Evolutionary conservation across 1,140 invertebrate species (phyloP).

Genomic region (Neodiprion fabricii): DNA sequence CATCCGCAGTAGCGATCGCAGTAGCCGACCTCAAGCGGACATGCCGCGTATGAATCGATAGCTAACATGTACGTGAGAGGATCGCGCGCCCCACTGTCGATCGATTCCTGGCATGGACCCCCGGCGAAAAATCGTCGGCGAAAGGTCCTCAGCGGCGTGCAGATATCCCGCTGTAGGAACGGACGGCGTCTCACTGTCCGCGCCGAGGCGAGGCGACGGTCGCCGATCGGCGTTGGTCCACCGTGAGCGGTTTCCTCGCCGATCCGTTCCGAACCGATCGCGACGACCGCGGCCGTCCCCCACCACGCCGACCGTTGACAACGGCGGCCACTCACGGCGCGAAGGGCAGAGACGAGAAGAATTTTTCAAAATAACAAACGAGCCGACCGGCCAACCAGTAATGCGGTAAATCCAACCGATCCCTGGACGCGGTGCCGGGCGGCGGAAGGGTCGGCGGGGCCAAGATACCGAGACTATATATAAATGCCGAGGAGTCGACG

Average conservation of each 20-base stretch:
- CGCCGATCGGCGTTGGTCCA: not conserved
- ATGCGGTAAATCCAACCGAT: not conserved
- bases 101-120: too few relatives aligned
- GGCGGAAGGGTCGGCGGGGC: slow-evolving; percentile 2
- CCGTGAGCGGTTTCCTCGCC: not conserved
- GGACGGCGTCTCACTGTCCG: not conserved
- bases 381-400: not conserved
- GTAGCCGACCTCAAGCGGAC: too few relatives aligned
- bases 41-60: too few relatives aligned
- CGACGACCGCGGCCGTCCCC: not conserved
- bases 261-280: not conserved
- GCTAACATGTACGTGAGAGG: too few relatives aligned
- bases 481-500: not conserved
- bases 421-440: not conserved
- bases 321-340: not conserved
- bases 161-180: not conserved
- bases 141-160: not conserved
- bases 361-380: not conserved
- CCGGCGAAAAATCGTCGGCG: not conserved
- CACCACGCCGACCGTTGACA: not conserved
- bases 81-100: too few relatives aligned
- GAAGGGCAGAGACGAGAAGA: not conserved
- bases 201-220: not conserved
- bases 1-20: too few relatives aligned
- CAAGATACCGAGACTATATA: not conserved